phyloP scores from a whole-genome alignment of 1,140 invertebrate species.

The Ceratosolen fusciceps region DNA sequence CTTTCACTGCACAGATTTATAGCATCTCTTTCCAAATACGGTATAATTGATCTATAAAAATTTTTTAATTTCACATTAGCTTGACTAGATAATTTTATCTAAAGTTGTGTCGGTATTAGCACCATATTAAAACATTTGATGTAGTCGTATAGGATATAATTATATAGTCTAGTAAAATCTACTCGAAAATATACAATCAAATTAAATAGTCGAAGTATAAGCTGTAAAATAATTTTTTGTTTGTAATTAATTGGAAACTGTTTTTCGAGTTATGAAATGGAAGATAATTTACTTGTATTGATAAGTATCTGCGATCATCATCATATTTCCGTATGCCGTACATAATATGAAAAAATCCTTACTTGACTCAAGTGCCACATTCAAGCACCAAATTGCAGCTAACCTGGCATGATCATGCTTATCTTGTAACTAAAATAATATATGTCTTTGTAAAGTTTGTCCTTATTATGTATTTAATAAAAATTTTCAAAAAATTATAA shows the following conservation, averaged over 20 bases:
- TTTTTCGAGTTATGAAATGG: neutral
- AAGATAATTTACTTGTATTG: slow-evolving; percentile 36
- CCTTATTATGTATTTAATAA: neutral
- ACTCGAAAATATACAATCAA: too few relatives aligned
- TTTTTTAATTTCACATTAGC: neutral
- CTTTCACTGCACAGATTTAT: slow-evolving; percentile 65
- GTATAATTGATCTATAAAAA: slow-evolving; percentile 51
- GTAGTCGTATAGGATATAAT: too few relatives aligned
- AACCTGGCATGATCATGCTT: slow-evolving; percentile 70
- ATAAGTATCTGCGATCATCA: slow-evolving; percentile 59
- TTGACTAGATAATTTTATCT: too few relatives aligned
- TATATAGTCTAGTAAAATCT: too few relatives aligned
- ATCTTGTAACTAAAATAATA: slow-evolving; percentile 55
- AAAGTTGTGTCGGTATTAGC: too few relatives aligned
- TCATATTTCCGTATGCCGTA: slow-evolving; percentile 72
- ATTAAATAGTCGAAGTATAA: too few relatives aligned
- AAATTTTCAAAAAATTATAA: too few relatives aligned
- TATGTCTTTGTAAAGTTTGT: neutral
- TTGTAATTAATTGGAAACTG: neutral
- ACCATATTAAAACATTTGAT: too few relatives aligned
- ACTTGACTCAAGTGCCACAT: slow-evolving; percentile 67
- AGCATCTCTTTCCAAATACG: slow-evolving; percentile 58
- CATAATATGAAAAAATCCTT: slow-evolving; percentile 72
- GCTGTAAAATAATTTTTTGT: neutral
- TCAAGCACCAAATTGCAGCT: slow-evolving; percentile 73